These are phyloP conservation scores for Loris lydekkerianus DNA, from an alignment of 2,797 vertebrate genomes.

Conservation along the genomic window DNA sequence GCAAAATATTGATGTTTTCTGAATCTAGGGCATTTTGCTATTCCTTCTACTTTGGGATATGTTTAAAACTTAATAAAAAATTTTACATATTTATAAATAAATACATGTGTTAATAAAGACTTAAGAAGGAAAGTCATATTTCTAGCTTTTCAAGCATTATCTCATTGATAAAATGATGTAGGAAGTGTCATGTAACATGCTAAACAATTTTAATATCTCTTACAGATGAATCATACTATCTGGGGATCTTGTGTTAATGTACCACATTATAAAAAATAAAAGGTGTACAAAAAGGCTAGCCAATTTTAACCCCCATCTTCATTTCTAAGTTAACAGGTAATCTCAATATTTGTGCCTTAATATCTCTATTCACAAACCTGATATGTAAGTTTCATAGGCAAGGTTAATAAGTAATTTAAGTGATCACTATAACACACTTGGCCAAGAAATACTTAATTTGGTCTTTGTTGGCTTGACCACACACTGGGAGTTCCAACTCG, in stretches of 20 bases:
- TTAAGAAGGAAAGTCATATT: neutral
- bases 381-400: conserved; percentile 13
- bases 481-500: neutral
- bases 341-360: neutral
- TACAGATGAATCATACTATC: neutral
- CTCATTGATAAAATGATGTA: conserved; percentile 5
- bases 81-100: neutral
- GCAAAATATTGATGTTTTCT: conserved; percentile 22
- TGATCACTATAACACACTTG: conserved; percentile 16
- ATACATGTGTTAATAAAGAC: neutral
- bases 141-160: neutral
- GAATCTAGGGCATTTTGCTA: neutral
- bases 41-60: neutral
- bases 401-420: conserved; percentile 53
- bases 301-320: neutral
- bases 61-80: conserved; percentile 23
- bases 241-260: neutral
- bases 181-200: neutral
- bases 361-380: conserved; percentile 19
- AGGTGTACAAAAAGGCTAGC: conserved; percentile 33
- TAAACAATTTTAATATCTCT: neutral
- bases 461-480: neutral
- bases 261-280: conserved; percentile 41
- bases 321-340: conserved; percentile 24
- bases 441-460: conserved; percentile 39